Conservation (phyloP, 2,113 vertebrate species). For the Elanoides forficatus region DNA sequence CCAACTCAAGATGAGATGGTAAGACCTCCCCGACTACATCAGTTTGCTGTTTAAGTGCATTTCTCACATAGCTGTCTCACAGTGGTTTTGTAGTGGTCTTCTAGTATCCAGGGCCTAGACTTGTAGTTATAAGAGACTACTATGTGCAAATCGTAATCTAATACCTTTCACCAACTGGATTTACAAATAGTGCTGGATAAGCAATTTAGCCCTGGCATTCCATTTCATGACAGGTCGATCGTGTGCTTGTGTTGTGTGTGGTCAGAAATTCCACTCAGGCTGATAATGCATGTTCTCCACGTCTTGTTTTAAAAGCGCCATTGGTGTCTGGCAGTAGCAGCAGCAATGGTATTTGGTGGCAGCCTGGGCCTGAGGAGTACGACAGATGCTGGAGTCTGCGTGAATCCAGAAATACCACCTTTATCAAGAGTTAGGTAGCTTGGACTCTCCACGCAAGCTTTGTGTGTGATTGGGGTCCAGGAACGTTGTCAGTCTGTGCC, state of each 20-base stretch:
- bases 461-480: not conserved
- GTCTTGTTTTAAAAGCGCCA: not conserved
- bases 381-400: not conserved
- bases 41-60: not conserved
- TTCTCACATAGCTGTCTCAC: not conserved
- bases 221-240: not conserved
- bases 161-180: not conserved
- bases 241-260: not conserved
- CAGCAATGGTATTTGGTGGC: not conserved
- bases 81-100: not conserved
- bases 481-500: not conserved
- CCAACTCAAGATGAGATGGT: slow-evolving; percentile 95
- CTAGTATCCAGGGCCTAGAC: not conserved
- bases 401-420: not conserved
- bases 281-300: accelerated
- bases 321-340: not conserved
- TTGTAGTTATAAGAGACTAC: not conserved
- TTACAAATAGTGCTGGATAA: not conserved
- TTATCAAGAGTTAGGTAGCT: not conserved
- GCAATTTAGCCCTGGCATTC: not conserved
- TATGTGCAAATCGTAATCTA: not conserved
- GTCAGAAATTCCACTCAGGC: not conserved
- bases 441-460: not conserved
- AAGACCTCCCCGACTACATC: slow-evolving; percentile 3
- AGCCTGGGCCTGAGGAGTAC: not conserved